Conservation (phyloP, 2,888 invertebrate species). For the Neoascia interrupta region DNA sequence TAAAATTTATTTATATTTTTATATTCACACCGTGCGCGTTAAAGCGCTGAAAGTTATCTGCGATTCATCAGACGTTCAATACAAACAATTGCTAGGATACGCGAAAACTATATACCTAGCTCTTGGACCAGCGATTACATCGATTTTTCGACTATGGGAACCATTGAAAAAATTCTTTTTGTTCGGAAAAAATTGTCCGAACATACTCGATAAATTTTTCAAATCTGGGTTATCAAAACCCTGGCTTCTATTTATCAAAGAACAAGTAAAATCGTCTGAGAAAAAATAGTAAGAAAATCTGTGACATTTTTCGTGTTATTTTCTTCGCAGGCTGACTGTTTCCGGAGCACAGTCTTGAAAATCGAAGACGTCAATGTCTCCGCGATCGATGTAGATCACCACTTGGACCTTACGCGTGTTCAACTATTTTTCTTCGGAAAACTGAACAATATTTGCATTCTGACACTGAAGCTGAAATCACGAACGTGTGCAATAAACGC, state of each 20-base stretch:
- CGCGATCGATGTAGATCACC: too few species aligned
- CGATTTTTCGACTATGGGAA: neutral
- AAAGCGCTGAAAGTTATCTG: neutral
- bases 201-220: neutral
- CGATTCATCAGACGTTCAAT: neutral
- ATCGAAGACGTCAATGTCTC: too few species aligned
- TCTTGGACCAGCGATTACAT: neutral
- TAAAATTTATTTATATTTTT: conserved; percentile 8
- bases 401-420: too few species aligned
- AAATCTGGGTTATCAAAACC: neutral
- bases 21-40: neutral
- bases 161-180: neutral
- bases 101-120: neutral
- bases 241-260: too few species aligned
- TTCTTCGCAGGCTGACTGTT: too few species aligned
- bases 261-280: too few species aligned
- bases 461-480: too few species aligned
- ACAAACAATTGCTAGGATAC: conserved; percentile 1
- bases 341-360: too few species aligned
- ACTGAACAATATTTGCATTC: neutral
- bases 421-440: neutral
- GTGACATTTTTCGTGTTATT: too few species aligned
- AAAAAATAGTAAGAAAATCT: too few species aligned
- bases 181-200: too few species aligned
- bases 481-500: neutral